Conservation (phyloP, 2,113 vertebrate genomes). For the Perca fluviatilis region DNA sequence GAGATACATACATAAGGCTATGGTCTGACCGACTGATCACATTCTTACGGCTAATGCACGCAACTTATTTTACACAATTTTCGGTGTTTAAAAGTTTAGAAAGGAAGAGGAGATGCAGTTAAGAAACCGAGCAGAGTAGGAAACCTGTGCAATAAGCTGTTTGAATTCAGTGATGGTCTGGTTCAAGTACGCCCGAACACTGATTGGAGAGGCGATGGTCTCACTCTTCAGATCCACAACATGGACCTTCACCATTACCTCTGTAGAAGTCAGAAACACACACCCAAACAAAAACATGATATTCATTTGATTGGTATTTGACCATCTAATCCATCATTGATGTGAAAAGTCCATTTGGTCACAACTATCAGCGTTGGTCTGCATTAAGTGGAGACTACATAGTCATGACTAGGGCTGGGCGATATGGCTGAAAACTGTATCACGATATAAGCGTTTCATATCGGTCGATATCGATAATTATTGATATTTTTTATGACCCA, state of each 20-base stretch:
- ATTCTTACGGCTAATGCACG: not conserved
- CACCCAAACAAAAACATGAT: slow-evolving; percentile 8
- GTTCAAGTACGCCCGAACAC: slow-evolving; percentile 96
- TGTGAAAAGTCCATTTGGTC: not conserved
- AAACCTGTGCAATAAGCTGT: slow-evolving; percentile 96
- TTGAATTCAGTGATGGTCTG: slow-evolving; percentile 97
- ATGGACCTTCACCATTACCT: slow-evolving; percentile 99
- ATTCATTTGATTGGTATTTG: not conserved
- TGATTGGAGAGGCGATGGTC: slow-evolving; percentile 91
- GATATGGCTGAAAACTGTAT: too few species aligned
- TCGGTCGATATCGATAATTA: too few species aligned
- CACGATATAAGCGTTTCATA: too few species aligned
- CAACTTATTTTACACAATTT: not conserved
- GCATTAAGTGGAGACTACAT: not conserved
- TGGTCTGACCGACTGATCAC: not conserved
- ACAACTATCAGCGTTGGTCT: not conserved
- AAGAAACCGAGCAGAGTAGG: not conserved
- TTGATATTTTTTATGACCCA: too few species aligned
- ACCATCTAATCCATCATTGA: not conserved
- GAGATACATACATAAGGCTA: not conserved
- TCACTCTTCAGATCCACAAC: slow-evolving; percentile 94
- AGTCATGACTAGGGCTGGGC: too few species aligned
- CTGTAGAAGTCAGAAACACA: slow-evolving; percentile 78
- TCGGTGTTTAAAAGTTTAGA: too few species aligned
- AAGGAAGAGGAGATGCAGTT: not conserved